A percentile compares a stretch with the other conserved stretches of the same genome.
Conservation (phyloP, 2,113 vertebrate species). For the Leuciscus idus region DNA sequence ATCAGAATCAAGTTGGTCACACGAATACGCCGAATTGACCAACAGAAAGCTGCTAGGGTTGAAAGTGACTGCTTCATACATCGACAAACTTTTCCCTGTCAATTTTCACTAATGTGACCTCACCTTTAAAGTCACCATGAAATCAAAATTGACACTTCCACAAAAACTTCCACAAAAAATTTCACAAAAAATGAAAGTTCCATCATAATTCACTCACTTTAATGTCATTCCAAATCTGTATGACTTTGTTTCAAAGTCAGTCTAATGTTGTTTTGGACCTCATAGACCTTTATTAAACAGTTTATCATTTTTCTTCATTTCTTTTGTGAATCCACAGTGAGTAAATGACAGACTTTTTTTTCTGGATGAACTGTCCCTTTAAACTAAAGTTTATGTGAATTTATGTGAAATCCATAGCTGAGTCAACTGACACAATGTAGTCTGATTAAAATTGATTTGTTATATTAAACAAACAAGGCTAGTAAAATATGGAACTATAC, state of each 20-base stretch:
- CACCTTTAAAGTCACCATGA: too few species aligned
- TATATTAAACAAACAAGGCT: neutral
- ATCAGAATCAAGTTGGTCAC: neutral
- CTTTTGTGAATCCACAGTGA: neutral
- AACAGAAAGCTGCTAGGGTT: neutral
- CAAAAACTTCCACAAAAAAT: too few species aligned
- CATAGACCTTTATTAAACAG: neutral
- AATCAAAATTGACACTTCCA: too few species aligned
- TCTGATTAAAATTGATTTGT: neutral
- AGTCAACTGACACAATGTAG: neutral
- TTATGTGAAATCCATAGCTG: neutral
- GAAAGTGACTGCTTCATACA: neutral
- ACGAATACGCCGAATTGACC: neutral
- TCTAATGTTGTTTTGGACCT: neutral
- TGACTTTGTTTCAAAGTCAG: neutral
- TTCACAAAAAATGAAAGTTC: neutral
- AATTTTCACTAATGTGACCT: neutral
- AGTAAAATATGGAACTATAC: neutral
- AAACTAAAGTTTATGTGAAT: conserved; percentile 10
- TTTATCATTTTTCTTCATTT: neutral
- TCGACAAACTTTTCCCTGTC: neutral
- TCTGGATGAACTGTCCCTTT: neutral
- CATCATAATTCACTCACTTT: neutral
- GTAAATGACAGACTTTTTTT: neutral
- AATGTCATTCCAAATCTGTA: neutral